Evolutionary conservation across 2,113 vertebrate genomes (phyloP), one percentile per base, ranked within the genome.

Genomic region (Barnardius zonarius): DNA sequence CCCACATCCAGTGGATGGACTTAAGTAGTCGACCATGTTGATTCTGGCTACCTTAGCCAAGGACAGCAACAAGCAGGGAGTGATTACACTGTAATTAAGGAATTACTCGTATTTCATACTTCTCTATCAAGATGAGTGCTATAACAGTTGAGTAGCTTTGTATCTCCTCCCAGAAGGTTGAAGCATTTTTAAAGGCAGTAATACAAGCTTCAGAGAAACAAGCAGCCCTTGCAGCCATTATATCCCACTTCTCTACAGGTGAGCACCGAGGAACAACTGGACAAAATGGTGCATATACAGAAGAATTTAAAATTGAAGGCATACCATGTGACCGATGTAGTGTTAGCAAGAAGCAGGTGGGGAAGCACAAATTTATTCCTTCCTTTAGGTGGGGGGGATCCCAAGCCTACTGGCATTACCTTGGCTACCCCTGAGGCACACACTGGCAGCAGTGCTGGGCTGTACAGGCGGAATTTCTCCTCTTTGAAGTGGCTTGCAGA

Each of bases 391-490:
- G 16, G 20, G 46, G 46, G 62, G 10, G 15, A 74, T 91, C 61
- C 51, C 48, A 73, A 51, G 16, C 39, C 70, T 63, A 1, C 43
- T 66, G 73, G 17, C 69, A 28, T 17, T 48, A 19, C 57, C 30
- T 70, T 31, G 1, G 24, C 23, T 27, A 18, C 23, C 70, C 63
- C 8, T 1, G 6, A 51, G 62, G 62, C 59, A 30, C 1, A 43
- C 46, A 28, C 48, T 0, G 1, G 57, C 17, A 39, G 90, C 88
- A 67, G 69, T 0, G 0, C 0, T 18, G 37, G 61, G 66, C 75
- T 82, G 13, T 18, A 13, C 55, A 18, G n/a, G 70, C 20, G 13
- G 1, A 10, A 11, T 0, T 80, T 86, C 51, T 70, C 43, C 16
- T 57, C 77, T 95, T 44, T 92, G 77, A 68, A 76, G 84, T 48